phyloP scores from a whole-genome alignment of 2,888 invertebrate species.

The Enoplolaimus lenunculus region DNA sequence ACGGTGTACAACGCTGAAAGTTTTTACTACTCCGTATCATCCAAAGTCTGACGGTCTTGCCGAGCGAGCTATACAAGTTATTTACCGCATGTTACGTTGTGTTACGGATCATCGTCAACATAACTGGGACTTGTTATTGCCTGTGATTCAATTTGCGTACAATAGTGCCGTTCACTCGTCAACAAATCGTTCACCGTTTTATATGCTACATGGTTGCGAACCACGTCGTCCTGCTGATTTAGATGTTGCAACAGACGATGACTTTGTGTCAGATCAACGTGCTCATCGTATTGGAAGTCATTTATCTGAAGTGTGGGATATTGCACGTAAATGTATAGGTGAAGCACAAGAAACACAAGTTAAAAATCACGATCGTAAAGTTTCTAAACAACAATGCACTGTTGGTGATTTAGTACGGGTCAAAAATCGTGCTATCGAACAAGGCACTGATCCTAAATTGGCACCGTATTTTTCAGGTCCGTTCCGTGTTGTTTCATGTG shows the following conservation, averaged over 20 bases:
- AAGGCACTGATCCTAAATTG: background rate
- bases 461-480: background rate
- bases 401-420: background rate
- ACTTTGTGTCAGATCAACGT: background rate
- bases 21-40: conserved; percentile 6
- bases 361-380: background rate
- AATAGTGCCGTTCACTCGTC: background rate
- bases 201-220: background rate
- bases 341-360: background rate
- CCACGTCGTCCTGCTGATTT: background rate
- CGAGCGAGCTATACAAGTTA: background rate
- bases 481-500: background rate
- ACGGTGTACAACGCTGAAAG: background rate
- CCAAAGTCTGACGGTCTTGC: background rate
- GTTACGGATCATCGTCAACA: background rate
- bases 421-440: background rate
- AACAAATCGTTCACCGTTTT: background rate
- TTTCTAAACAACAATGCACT: background rate
- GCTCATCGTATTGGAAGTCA: background rate
- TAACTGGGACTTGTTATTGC: background rate
- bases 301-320: background rate
- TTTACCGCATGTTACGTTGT: background rate
- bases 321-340: background rate
- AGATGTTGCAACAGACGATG: background rate
- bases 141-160: background rate